Evolutionary conservation across 2,888 invertebrate genomes (phyloP).

Genomic region (Epinotia nisella): DNA sequence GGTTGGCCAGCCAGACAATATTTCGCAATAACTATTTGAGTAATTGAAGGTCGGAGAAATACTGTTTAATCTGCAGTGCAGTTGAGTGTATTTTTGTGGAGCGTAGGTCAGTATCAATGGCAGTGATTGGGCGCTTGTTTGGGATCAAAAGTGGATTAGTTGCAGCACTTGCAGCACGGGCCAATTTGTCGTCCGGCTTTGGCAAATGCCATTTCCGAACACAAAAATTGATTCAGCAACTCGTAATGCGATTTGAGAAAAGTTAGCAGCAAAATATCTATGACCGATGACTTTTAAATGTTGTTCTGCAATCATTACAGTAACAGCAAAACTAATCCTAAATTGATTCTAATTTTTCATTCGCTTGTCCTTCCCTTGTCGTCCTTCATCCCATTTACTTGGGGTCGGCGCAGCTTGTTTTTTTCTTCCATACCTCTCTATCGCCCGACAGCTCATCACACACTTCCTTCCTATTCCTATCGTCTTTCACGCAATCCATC

Average conservation of each 20-base stretch:
- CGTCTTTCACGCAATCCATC: too few relatives aligned
- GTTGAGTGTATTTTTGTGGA: not conserved
- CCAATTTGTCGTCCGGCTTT: not conserved
- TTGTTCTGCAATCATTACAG: too few relatives aligned
- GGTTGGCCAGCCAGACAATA: not conserved
- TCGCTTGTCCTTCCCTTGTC: too few relatives aligned
- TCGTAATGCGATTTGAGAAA: not conserved
- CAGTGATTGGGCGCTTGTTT: conserved; percentile 24
- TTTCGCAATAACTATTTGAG: not conserved
- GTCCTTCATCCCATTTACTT: too few relatives aligned
- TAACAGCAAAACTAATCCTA: too few relatives aligned
- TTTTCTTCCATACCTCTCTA: too few relatives aligned
- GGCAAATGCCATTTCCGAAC: not conserved
- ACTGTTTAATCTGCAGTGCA: not conserved
- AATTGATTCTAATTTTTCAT: too few relatives aligned
- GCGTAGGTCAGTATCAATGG: not conserved
- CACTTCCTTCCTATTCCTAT: too few relatives aligned
- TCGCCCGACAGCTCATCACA: too few relatives aligned
- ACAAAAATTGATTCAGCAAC: not conserved
- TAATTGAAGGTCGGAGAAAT: too few relatives aligned
- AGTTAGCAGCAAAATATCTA: not conserved
- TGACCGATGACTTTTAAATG: too few relatives aligned
- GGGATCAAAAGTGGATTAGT: conserved; percentile 1
- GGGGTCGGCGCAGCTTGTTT: too few relatives aligned
- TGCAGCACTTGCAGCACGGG: not conserved